Percentiles rank a stretch among this genome's conserved stretches.
phyloP scores from a whole-genome alignment of 2,113 vertebrate species.

The Haemorhous mexicanus region DNA sequence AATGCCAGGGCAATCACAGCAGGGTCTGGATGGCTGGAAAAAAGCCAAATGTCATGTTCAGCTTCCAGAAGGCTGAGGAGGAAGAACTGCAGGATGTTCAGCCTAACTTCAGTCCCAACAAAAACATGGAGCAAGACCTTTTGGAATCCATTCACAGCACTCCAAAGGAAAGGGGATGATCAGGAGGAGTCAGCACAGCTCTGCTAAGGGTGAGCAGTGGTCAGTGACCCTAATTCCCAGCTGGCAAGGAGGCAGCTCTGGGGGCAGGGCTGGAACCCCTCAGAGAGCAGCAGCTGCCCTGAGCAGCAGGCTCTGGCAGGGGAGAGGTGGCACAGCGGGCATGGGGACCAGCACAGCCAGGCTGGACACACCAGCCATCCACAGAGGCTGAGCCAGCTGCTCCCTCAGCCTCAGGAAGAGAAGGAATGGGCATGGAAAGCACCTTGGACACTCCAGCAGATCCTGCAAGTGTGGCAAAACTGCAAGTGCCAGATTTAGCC shows the following conservation, averaged over 20 bases:
- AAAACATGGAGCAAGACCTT: background rate
- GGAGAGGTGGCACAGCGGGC: background rate
- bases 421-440: background rate
- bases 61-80: background rate
- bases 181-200: background rate
- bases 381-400: background rate
- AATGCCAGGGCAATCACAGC: constrained; percentile 10
- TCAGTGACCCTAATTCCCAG: background rate
- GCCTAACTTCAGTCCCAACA: background rate
- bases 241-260: background rate
- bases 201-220: background rate
- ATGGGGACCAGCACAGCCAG: background rate
- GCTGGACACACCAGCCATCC: background rate
- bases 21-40: background rate
- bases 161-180: background rate
- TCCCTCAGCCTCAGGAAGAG: background rate
- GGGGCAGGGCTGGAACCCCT: background rate
- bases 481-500: background rate
- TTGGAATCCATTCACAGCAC: background rate
- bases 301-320: background rate
- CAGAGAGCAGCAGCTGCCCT: background rate
- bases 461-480: background rate
- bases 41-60: background rate
- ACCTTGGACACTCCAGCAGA: background rate
- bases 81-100: background rate